Conservation (phyloP, 2,797 vertebrate genomes). For the Coilia nasus region DNA sequence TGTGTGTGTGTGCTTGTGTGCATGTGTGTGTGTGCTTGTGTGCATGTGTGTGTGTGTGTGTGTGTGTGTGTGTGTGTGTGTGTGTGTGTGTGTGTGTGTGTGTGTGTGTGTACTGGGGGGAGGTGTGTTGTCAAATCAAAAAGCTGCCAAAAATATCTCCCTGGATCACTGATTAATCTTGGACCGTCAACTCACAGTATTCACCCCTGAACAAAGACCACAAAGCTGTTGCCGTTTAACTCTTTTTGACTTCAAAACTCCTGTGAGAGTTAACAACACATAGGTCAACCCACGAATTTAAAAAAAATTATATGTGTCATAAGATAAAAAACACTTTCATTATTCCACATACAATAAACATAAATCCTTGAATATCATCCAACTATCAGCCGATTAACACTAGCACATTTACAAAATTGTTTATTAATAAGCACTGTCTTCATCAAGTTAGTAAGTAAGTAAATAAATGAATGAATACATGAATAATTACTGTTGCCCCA, state of each 20-base stretch:
- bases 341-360: no score
- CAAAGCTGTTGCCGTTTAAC: neutral
- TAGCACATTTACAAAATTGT: no score
- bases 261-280: neutral
- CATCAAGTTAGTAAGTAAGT: no score
- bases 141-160: neutral
- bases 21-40: neutral
- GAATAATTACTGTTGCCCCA: no score
- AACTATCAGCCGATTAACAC: no score
- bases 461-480: no score
- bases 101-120: neutral
- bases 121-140: neutral
- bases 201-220: neutral
- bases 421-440: no score
- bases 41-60: neutral
- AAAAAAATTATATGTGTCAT: no score
- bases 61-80: neutral
- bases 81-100: conserved; percentile 2
- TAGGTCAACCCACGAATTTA: neutral
- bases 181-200: neutral
- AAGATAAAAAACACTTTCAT: no score
- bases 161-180: neutral
- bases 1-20: neutral
- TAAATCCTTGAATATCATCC: no score
- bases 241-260: neutral